Evolutionary conservation across 2,797 vertebrate genomes (phyloP).

Genomic region (Falco columbarius): DNA sequence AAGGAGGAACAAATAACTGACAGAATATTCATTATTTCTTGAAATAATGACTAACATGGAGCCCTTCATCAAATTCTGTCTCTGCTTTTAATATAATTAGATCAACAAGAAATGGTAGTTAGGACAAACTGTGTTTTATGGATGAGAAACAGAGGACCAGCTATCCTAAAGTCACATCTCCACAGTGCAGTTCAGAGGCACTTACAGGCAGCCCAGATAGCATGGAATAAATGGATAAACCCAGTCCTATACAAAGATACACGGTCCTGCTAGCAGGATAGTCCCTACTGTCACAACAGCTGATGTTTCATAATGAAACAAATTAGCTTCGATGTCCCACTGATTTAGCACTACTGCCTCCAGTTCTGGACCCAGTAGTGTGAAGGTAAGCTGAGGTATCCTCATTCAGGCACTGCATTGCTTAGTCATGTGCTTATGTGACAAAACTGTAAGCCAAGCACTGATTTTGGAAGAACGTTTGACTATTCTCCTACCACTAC

Average conservation of each 20-base stretch:
- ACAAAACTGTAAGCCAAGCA: background rate
- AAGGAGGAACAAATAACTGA: background rate
- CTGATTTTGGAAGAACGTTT: background rate
- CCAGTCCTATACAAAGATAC: background rate
- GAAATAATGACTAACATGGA: background rate
- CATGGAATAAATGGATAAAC: background rate
- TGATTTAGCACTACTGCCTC: background rate
- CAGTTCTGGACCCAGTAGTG: background rate
- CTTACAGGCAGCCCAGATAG: background rate
- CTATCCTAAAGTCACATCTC: background rate
- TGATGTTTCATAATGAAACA: background rate
- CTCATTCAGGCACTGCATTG: background rate
- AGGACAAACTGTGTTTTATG: background rate
- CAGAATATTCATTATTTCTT: background rate
- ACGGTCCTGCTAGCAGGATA: background rate
- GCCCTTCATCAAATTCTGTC: background rate
- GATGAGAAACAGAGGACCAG: background rate
- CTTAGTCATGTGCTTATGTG: background rate
- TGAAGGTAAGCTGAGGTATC: background rate
- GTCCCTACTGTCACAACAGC: background rate
- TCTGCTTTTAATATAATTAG: background rate
- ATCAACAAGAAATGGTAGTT: background rate
- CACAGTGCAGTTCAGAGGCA: background rate
- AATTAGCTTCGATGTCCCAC: background rate
- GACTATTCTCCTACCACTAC: background rate